These are phyloP conservation scores for Norana najaformis DNA, from an alignment of 2,888 invertebrate species.

Conservation along the genomic window DNA sequence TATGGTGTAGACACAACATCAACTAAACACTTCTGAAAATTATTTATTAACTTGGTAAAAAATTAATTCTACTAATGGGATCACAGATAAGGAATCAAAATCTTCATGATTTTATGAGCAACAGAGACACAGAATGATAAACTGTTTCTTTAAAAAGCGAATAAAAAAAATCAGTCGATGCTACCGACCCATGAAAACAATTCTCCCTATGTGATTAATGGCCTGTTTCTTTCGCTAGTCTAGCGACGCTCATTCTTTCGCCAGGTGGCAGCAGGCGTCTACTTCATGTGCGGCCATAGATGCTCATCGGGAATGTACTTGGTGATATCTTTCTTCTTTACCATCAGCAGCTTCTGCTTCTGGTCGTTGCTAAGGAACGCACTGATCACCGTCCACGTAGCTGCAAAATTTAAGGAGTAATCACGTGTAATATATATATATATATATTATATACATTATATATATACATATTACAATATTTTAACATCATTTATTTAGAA, in stretches of 20 bases:
- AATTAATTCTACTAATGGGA: neutral
- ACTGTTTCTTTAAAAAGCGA: no score
- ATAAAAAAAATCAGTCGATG: neutral
- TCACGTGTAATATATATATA: neutral
- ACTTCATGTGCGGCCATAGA: constrained; percentile 43
- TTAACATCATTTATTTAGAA: neutral
- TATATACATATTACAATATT: neutral
- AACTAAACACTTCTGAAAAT: no score
- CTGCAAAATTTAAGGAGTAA: constrained; percentile 25
- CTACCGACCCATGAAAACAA: neutral
- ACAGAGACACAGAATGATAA: neutral
- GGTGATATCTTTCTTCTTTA: constrained; percentile 41
- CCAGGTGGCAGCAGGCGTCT: neutral
- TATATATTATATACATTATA: neutral
- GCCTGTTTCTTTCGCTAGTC: neutral
- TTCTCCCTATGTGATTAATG: neutral
- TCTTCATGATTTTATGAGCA: neutral
- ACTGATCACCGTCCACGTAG: constrained; percentile 40
- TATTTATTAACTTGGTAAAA: neutral
- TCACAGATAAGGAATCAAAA: constrained; percentile 4
- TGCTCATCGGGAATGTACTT: constrained; percentile 39
- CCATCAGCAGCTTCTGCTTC: constrained; percentile 39
- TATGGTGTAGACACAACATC: no score
- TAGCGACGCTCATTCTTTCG: neutral
- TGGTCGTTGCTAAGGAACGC: constrained; percentile 41